Base-by-base conservation (phyloP, 64 coral and sea anemone genomes). In the Pocillopora verrucosa region DNA sequence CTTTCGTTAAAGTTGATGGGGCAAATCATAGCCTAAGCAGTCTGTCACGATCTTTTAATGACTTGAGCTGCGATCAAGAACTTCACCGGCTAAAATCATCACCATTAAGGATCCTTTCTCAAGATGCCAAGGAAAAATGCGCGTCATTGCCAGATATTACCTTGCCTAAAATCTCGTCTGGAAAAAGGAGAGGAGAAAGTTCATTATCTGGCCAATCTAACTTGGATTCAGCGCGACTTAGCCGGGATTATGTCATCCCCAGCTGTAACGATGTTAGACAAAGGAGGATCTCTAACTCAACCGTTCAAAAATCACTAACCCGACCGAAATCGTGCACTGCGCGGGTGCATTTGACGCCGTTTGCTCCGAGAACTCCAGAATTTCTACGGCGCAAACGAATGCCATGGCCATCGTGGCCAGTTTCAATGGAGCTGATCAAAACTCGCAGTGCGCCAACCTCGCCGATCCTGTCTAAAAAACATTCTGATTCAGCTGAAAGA, bases 1-100 rank as follows among this genome's bases (percentile, higher is more conserved):
- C 22, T 24, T 22, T 79, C 17, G 77, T 67, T 65, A 67, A 12
- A 67, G 3, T 62, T 0, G 17, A 35, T 15, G 17, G 16, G 36
- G 41, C 65, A 72, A 85, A 85, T 57, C 82, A n/a, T 85, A 9
- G 65, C 4, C 37, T 13, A 22, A 72, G 3, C 19, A 83, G 20
- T 83, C 41, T 85, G 20, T 57, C 82, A 72, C 82, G 20, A 65
- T 85, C 82, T 51, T n/a, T 35, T 72, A 72, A 85, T 22, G 36
- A 70, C 20, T 26, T 85, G 65, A 85, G 7, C 65, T 19, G 22
- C 36, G 17, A 65, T 58, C 82, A 58, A 58, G 82, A 72, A 72
- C n/a, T 56, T 26, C 34, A 36, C 16, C 10, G 37, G 68, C 19
- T 57, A 56, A 85, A 56, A 58, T 19, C 10, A 24, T 12, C 82